Evolutionary conservation across 1,140 invertebrate genomes (phyloP).

Genomic region (Cheumatopsyche charites): DNA sequence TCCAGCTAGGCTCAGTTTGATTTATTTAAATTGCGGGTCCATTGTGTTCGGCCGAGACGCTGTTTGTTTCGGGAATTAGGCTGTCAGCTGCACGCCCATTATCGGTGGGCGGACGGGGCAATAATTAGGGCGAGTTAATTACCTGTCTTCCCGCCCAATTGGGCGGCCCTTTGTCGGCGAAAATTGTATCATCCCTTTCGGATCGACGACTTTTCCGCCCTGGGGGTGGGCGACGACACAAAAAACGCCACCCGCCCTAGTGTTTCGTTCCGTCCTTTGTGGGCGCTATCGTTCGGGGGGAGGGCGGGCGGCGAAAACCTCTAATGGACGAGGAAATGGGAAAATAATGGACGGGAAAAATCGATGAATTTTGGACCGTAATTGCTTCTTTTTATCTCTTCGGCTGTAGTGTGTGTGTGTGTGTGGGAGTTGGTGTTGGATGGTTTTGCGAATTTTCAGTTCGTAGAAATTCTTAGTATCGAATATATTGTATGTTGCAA

Average conservation of each 20-base stretch:
- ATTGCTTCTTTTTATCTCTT: conserved; percentile 23
- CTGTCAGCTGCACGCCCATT: conserved; percentile 34
- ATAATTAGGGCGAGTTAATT: conserved; percentile 40
- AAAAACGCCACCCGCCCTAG: neutral
- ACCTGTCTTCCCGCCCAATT: conserved; percentile 38
- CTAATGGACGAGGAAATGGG: conserved; percentile 24
- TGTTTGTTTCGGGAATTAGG: conserved; percentile 38
- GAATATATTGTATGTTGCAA: too few species aligned
- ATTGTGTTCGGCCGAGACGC: conserved; percentile 33
- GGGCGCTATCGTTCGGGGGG: too few species aligned
- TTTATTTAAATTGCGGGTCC: conserved; percentile 36
- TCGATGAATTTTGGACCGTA: conserved; percentile 14
- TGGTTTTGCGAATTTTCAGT: too few species aligned
- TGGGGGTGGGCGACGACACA: conserved; percentile 1
- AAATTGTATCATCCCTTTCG: conserved; percentile 38
- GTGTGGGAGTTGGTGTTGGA: too few species aligned
- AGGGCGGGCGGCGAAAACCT: neutral
- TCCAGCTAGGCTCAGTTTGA: conserved; percentile 30
- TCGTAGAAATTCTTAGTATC: too few species aligned
- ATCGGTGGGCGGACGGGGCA: conserved; percentile 19
- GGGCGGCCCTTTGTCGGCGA: conserved; percentile 31
- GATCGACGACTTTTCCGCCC: neutral
- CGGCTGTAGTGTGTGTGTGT: neutral
- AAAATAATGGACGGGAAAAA: conserved; percentile 27
- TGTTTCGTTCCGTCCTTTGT: conserved; percentile 10